Percentiles rank a stretch among this genome's conserved stretches.
Evolutionary conservation across 2,888 invertebrate genomes (phyloP).

Genomic region (Tortricodes alternella): DNA sequence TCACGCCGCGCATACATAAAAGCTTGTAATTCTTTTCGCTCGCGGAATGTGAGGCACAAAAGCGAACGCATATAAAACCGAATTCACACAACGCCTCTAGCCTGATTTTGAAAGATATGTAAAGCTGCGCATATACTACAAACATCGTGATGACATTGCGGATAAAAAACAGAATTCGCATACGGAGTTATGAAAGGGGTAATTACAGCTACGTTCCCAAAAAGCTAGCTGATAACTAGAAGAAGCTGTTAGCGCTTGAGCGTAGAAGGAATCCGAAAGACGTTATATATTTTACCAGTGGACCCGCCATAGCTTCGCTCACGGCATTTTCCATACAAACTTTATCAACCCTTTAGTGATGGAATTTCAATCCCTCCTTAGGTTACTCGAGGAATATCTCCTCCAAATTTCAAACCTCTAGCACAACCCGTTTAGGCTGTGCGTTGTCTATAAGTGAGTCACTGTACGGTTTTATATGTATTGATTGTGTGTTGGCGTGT

Average conservation of each 20-base stretch:
- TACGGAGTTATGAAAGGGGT: constrained; percentile 66
- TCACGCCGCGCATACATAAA: constrained; percentile 47
- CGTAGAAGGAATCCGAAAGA: constrained; percentile 55
- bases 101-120: constrained; percentile 65
- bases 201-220: constrained; percentile 66
- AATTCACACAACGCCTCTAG: constrained; percentile 46
- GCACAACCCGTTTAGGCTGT: too few species aligned
- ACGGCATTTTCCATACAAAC: too few species aligned
- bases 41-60: constrained; percentile 21
- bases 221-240: constrained; percentile 67
- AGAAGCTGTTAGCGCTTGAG: constrained; percentile 63
- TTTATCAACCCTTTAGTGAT: too few species aligned
- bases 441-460: too few species aligned
- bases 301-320: too few species aligned
- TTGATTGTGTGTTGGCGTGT: constrained; percentile 37
- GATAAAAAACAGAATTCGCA: constrained; percentile 69
- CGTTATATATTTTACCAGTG: constrained; percentile 41
- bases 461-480: too few species aligned
- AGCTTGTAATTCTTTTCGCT: constrained; percentile 52
- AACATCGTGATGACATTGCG: constrained; percentile 56
- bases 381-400: too few species aligned
- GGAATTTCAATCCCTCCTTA: too few species aligned
- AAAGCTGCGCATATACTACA: constrained; percentile 52
- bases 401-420: too few species aligned
- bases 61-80: constrained; percentile 48